phyloP scores from a whole-genome alignment of 2,113 vertebrate genomes.

The Agapornis roseicollis region DNA sequence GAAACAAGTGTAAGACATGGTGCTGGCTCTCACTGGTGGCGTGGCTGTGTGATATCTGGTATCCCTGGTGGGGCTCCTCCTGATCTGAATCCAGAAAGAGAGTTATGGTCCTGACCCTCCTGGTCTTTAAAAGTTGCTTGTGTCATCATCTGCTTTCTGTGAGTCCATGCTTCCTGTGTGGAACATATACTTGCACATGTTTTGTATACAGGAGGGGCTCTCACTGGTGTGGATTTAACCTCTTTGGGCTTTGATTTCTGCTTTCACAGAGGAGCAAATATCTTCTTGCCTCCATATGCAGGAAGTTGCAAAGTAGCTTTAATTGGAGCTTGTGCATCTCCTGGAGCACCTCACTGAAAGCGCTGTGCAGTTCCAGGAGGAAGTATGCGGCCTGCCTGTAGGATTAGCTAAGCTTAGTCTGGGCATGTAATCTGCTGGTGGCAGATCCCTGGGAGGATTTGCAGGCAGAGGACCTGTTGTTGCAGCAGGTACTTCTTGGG shows the following conservation, averaged over 20 bases:
- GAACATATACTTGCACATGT: background rate
- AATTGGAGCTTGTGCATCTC: background rate
- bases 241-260: background rate
- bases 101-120: background rate
- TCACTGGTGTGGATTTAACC: background rate
- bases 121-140: background rate
- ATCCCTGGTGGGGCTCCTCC: background rate
- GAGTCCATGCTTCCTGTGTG: fast-evolving
- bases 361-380: background rate
- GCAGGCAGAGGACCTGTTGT: slow-evolving; percentile 4
- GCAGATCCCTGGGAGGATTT: slow-evolving; percentile 41
- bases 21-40: background rate
- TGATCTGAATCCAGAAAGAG: background rate
- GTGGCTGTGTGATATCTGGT: background rate
- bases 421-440: slow-evolving; percentile 24
- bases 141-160: background rate
- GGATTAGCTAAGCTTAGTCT: slow-evolving; percentile 41
- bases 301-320: background rate
- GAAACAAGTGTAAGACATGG: background rate
- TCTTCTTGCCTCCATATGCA: background rate
- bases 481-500: background rate
- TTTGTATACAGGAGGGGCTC: background rate
- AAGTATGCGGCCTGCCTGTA: background rate
- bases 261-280: background rate
- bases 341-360: slow-evolving; percentile 7